Percentiles rank a stretch among this genome's conserved stretches.
Evolutionary conservation across 2,888 invertebrate genomes (phyloP).

Genomic region (Melipona bicolor): DNA sequence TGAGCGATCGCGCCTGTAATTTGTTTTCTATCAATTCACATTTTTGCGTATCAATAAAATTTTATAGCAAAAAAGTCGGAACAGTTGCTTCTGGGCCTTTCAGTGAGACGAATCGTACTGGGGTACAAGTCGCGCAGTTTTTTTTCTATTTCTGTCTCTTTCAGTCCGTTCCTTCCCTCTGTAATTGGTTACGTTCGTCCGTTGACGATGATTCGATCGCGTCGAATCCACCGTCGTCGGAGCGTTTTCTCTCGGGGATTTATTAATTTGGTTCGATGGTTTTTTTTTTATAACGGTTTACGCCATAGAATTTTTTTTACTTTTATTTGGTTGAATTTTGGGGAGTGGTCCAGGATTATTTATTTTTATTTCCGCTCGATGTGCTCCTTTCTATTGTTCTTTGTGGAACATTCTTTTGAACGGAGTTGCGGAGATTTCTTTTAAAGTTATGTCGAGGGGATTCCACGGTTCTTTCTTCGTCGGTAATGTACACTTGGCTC

Average conservation of each 20-base stretch:
- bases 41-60: too few relatives aligned
- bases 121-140: too few relatives aligned
- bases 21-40: too few relatives aligned
- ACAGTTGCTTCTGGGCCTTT: too few relatives aligned
- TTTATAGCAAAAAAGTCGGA: too few relatives aligned
- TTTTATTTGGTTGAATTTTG: too few relatives aligned
- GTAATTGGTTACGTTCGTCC: conserved; percentile 1
- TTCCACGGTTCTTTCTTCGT: neutral
- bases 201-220: too few relatives aligned
- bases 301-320: too few relatives aligned
- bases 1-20: too few relatives aligned
- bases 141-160: neutral
- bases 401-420: neutral
- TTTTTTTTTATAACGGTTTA: too few relatives aligned
- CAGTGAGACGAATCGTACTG: too few relatives aligned
- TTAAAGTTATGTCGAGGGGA: neutral
- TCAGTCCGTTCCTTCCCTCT: neutral
- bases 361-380: neutral
- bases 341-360: neutral
- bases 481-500: neutral
- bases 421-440: neutral
- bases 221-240: neutral
- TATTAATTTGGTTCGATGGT: conserved; percentile 48
- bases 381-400: neutral
- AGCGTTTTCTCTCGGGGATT: neutral